Base-by-base conservation (phyloP, 2,113 vertebrate species). In the Synchiropus splendidus region DNA sequence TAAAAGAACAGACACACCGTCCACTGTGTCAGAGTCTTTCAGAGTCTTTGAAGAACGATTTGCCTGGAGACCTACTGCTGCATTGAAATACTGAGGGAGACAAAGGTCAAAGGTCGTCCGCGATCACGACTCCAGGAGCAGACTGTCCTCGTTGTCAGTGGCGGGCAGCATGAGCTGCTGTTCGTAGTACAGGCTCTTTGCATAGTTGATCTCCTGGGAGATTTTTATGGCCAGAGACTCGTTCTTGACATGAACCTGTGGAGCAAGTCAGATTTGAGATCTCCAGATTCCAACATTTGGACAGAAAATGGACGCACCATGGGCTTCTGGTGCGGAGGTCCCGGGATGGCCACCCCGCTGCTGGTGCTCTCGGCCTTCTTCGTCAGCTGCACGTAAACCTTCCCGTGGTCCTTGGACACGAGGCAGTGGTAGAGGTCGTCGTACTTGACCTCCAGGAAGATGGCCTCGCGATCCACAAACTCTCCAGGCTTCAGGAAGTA, bases 141-240 rank as follows among this genome's bases (percentile, higher is more conserved):
- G 42, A 31, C 85, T 86, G 39, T 83, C 81, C 18, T 86, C 83
- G 12, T 90, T 84, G 54, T 94, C 89, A 18, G 44, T 89, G 68
- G 85, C 78, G 31, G 91, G 88, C 18, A 99, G 61, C 94, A 96
- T 99, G 1, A 99, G 91, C 61, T 99, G 95, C 66, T 99, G 94
- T 46, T 99, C 94, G 1, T 93, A 98, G 78, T 94, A 99, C 61
- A 99, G 89, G 78, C 95, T 99, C 82, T 98, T 98, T 72, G 95
- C 95, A 40, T 98, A 99, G 87, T 99, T 99, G 67, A 99, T 90
- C 82, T 98, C 92, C 77, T 98, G 94, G 18, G 90, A 97, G 16
- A 99, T 86, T 72, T 93, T 94, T 39, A 92, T 63, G 2, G 94
- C 95, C 0, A 97, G 88, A 49, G 69, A 86, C 82, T 99, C 95